Conservation (phyloP, 2,113 vertebrate genomes). For the Ameiurus melas region DNA sequence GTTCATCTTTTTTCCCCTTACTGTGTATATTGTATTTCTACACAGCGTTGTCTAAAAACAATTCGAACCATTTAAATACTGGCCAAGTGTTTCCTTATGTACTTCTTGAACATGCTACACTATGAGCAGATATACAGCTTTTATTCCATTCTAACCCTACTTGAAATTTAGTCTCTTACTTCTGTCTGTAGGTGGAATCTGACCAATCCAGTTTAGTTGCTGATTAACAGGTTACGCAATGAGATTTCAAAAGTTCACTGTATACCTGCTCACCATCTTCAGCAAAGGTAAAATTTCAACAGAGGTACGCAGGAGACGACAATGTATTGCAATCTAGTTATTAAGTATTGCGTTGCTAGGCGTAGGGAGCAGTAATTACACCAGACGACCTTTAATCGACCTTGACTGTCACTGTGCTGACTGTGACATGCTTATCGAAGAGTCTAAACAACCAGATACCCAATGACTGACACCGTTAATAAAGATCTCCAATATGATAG, state of each 20-base stretch:
- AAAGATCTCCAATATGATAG: background rate
- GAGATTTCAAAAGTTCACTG: background rate
- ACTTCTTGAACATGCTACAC: background rate
- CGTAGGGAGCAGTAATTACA: background rate
- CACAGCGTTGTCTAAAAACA: background rate
- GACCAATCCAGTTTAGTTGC: slow-evolving; percentile 25
- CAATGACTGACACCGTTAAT: background rate
- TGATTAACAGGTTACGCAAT: slow-evolving; percentile 8
- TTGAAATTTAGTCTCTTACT: background rate
- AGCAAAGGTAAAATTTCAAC: background rate
- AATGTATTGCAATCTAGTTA: no score
- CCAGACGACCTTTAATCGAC: background rate
- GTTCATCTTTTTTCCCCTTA: background rate
- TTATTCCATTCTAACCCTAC: background rate
- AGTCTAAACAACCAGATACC: background rate
- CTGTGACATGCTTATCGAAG: background rate
- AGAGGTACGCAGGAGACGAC: background rate
- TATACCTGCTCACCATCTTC: background rate
- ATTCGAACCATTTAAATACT: background rate
- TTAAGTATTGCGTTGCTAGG: background rate
- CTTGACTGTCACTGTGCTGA: background rate
- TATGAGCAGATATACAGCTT: background rate
- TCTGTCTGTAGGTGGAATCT: background rate
- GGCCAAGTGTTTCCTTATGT: background rate
- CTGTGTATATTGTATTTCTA: background rate